Percentiles rank a stretch among this genome's conserved stretches.
Conservation (phyloP, 2,888 invertebrate genomes). For the Charanyca ferruginea region DNA sequence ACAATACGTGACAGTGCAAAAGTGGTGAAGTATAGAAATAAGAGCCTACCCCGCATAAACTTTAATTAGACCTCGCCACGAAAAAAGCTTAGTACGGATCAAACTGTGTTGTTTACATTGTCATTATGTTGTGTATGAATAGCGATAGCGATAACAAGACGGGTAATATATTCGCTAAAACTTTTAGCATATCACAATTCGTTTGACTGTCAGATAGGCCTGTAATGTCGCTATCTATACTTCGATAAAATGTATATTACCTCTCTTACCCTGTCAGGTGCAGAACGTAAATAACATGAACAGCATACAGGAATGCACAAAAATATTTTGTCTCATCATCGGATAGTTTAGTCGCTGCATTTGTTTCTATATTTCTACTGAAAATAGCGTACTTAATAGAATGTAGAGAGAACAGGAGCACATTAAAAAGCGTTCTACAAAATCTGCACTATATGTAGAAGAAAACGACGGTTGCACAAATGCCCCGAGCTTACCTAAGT, state of each 20-base stretch:
- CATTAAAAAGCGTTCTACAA: conserved; percentile 61
- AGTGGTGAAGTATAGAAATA: conserved; percentile 9
- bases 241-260: conserved; percentile 9
- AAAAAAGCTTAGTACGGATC: conserved; percentile 29
- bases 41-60: conserved; percentile 15
- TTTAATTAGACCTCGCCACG: conserved; percentile 12
- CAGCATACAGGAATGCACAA: neutral
- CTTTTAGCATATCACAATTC: conserved; percentile 22
- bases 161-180: conserved; percentile 18
- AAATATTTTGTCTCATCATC: neutral
- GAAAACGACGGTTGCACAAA: conserved; percentile 64
- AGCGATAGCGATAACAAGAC: conserved; percentile 31
- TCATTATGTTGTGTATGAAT: conserved; percentile 30
- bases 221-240: neutral
- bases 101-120: conserved; percentile 23
- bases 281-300: neutral
- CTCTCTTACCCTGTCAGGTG: conserved; percentile 4
- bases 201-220: conserved; percentile 8
- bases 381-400: conserved; percentile 1
- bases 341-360: neutral
- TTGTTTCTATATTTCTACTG: neutral
- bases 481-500: conserved; percentile 93
- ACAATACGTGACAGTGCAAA: conserved; percentile 31
- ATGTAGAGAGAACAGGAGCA: conserved; percentile 32
- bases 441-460: conserved; percentile 54